phyloP scores from a whole-genome alignment of 1,140 invertebrate genomes.

The Babylonia areolata region DNA sequence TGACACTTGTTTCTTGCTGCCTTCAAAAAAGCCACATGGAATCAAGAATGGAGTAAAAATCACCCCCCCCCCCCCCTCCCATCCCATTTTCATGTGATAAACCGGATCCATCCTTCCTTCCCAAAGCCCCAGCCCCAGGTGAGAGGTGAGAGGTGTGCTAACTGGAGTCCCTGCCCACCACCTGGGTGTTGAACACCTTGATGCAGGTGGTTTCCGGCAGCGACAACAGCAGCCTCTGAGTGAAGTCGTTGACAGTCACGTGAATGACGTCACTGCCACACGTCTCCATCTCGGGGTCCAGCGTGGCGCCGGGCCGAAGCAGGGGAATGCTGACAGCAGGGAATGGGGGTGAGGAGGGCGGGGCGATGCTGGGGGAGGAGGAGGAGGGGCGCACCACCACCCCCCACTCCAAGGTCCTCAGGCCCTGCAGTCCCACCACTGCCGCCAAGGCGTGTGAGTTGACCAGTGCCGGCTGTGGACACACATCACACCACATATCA shows the following conservation, averaged over 20 bases:
- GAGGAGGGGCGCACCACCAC: conserved; percentile 44
- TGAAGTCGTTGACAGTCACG: conserved; percentile 23
- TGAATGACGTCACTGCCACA: background rate
- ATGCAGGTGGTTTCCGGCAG: conserved; percentile 17
- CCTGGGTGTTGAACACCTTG: conserved; percentile 35
- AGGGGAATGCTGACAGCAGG: conserved; percentile 10
- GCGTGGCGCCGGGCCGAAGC: background rate
- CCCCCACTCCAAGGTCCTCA: conserved; percentile 60
- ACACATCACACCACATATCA: conserved; percentile 6
- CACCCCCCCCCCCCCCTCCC: no score
- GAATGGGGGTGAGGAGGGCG: background rate
- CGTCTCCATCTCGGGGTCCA: conserved; percentile 23
- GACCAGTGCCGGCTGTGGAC: conserved; percentile 50
- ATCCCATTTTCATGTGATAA: no score
- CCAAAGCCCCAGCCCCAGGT: background rate
- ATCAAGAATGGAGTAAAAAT: no score
- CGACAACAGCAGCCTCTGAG: background rate
- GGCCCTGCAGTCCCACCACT: conserved; percentile 44
- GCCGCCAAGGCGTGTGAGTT: conserved; percentile 55
- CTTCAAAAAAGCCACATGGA: no score
- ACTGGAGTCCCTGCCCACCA: background rate
- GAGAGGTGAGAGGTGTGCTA: no score
- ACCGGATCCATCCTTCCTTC: background rate
- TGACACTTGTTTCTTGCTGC: no score
- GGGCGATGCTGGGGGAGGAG: background rate